Conservation (phyloP, 1,140 invertebrate species). For the Nasonia giraulti region DNA sequence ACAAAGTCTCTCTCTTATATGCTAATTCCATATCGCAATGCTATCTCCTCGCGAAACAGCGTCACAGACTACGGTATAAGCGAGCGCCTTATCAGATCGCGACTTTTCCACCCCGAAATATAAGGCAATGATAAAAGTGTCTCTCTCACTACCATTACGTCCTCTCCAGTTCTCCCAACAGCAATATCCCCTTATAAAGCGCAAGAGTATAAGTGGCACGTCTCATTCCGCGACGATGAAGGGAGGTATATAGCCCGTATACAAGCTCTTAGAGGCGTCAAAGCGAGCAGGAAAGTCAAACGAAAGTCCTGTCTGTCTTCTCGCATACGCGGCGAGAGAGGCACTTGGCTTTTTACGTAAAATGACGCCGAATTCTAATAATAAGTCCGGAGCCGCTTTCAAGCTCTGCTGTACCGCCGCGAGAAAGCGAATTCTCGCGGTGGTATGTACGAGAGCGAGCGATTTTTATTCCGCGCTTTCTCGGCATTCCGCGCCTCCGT, state of each 20-base stretch:
- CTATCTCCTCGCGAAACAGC: too few relatives aligned
- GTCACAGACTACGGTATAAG: too few relatives aligned
- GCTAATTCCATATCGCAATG: background rate
- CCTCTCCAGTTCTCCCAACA: too few relatives aligned
- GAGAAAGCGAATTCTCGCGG: slow-evolving; percentile 12
- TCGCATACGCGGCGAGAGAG: background rate
- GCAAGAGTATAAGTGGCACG: background rate
- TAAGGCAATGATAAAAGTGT: too few relatives aligned
- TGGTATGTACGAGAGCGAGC: background rate
- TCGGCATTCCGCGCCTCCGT: background rate
- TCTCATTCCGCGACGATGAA: background rate
- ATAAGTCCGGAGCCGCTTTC: background rate
- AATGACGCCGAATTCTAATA: slow-evolving; percentile 38
- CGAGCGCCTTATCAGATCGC: background rate
- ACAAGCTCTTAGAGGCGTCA: background rate
- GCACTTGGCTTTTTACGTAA: slow-evolving; percentile 10
- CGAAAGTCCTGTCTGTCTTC: background rate
- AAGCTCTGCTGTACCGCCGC: background rate
- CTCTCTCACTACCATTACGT: too few relatives aligned
- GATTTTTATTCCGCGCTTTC: slow-evolving; percentile 25
- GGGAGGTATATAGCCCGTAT: too few relatives aligned
- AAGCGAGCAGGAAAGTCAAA: slow-evolving; percentile 5
- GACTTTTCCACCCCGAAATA: too few relatives aligned
- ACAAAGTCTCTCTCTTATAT: background rate
- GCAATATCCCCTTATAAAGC: too few relatives aligned